Evolutionary conservation across 2,113 vertebrate genomes (phyloP).

Genomic region (Otus sunia): DNA sequence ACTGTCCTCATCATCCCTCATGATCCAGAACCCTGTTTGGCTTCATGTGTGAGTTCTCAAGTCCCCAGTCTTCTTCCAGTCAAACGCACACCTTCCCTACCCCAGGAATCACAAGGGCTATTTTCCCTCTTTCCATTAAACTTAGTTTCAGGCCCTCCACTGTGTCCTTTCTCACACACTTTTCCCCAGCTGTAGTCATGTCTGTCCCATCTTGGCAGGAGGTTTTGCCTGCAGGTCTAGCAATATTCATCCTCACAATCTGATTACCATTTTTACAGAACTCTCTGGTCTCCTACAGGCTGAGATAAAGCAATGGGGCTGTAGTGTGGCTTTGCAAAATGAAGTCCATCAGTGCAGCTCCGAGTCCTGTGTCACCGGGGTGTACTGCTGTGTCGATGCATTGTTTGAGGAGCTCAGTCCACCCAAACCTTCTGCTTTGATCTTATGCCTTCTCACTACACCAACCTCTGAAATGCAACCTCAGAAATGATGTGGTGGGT

Average conservation of each 20-base stretch:
- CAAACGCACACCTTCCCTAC: background rate
- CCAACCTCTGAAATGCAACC: background rate
- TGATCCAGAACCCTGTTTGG: background rate
- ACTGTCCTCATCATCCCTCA: background rate
- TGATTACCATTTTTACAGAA: background rate
- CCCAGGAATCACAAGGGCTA: background rate
- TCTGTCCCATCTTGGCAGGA: background rate
- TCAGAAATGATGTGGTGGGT: background rate
- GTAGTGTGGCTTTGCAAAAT: fast-evolving
- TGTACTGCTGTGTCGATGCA: fast-evolving
- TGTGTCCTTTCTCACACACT: background rate
- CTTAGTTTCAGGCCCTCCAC: background rate
- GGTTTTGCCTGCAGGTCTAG: background rate
- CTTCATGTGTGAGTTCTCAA: background rate
- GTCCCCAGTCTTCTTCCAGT: background rate
- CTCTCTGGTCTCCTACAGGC: background rate
- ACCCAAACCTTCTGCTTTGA: background rate
- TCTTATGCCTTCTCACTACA: background rate
- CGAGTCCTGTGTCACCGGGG: fast-evolving
- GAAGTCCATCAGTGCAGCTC: background rate
- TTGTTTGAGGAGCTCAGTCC: background rate
- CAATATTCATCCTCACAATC: background rate
- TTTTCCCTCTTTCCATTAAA: background rate
- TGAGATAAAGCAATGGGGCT: background rate
- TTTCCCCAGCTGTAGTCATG: background rate